Conservation (phyloP, 2,888 invertebrate species). For the Tenodera sinensis region DNA sequence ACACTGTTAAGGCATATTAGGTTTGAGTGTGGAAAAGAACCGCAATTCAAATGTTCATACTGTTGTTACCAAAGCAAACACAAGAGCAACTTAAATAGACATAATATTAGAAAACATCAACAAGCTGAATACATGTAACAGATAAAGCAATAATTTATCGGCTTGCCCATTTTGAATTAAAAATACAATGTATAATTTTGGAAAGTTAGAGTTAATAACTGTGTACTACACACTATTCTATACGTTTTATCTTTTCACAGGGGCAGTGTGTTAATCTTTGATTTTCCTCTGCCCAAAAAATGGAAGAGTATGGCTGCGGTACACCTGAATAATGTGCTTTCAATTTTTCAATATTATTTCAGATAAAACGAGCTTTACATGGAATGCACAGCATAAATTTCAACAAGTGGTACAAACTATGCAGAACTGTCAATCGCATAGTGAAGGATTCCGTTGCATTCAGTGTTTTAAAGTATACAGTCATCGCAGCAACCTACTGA, state of each 20-base stretch:
- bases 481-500: slow-evolving; percentile 29
- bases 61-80: slow-evolving; percentile 22
- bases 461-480: slow-evolving; percentile 30
- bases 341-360: background rate
- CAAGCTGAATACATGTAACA: background rate
- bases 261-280: background rate
- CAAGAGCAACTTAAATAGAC: slow-evolving; percentile 24
- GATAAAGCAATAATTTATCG: background rate
- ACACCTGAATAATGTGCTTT: background rate
- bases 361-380: background rate
- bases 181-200: background rate
- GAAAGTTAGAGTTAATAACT: background rate
- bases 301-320: background rate
- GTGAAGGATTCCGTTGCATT: background rate
- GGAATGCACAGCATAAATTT: background rate
- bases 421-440: background rate
- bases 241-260: background rate
- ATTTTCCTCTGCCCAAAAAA: background rate
- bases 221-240: background rate
- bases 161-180: background rate
- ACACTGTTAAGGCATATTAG: background rate
- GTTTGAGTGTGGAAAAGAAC: slow-evolving; percentile 35
- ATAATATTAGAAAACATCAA: slow-evolving; percentile 12
- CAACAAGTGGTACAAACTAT: background rate
- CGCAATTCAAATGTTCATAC: slow-evolving; percentile 33